Percentiles rank a stretch among this genome's conserved stretches.
These are phyloP conservation scores for Nemurella pictetii DNA, from an alignment of 2,888 invertebrate genomes.

Conservation along the genomic window DNA sequence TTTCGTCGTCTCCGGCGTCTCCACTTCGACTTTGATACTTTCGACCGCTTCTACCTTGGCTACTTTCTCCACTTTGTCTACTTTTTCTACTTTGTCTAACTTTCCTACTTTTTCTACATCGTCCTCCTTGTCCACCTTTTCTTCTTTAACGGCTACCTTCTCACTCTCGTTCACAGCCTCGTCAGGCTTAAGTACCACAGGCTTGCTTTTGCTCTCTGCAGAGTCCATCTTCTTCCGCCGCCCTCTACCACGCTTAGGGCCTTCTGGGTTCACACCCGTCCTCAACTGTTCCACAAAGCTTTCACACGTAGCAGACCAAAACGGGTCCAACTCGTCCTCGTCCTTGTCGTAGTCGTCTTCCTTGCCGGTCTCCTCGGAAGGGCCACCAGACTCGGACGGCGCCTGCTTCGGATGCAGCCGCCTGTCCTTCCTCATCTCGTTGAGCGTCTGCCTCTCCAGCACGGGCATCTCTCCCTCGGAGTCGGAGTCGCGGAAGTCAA, in stretches of 20 bases:
- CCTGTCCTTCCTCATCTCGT: slow-evolving; percentile 63
- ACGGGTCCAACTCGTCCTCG: slow-evolving; percentile 48
- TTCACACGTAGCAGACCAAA: slow-evolving; percentile 75
- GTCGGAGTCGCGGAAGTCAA: slow-evolving; percentile 66
- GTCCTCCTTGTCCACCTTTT: slow-evolving; percentile 48
- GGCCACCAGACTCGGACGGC: neutral
- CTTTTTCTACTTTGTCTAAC: slow-evolving; percentile 47
- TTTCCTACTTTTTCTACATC: slow-evolving; percentile 46
- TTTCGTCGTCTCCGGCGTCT: neutral
- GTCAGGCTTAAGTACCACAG: slow-evolving; percentile 44
- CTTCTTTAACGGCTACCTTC: slow-evolving; percentile 42
- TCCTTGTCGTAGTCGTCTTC: slow-evolving; percentile 46
- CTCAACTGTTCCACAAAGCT: slow-evolving; percentile 77
- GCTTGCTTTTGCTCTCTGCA: slow-evolving; percentile 41
- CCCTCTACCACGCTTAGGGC: slow-evolving; percentile 43
- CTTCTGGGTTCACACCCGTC: slow-evolving; percentile 51
- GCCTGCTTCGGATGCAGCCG: slow-evolving; percentile 61
- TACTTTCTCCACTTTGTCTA: slow-evolving; percentile 47
- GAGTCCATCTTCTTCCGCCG: slow-evolving; percentile 41
- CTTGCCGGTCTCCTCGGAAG: slow-evolving; percentile 22
- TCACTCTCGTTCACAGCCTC: slow-evolving; percentile 43
- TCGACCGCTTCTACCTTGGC: slow-evolving; percentile 46
- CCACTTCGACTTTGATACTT: slow-evolving; percentile 37
- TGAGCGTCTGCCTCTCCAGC: slow-evolving; percentile 67
- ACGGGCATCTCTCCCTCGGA: slow-evolving; percentile 65